Percentiles rank a stretch among this genome's conserved stretches.
These are phyloP conservation scores for Saguinus midas DNA, from an alignment of 2,113 vertebrate genomes.

Conservation along the genomic window DNA sequence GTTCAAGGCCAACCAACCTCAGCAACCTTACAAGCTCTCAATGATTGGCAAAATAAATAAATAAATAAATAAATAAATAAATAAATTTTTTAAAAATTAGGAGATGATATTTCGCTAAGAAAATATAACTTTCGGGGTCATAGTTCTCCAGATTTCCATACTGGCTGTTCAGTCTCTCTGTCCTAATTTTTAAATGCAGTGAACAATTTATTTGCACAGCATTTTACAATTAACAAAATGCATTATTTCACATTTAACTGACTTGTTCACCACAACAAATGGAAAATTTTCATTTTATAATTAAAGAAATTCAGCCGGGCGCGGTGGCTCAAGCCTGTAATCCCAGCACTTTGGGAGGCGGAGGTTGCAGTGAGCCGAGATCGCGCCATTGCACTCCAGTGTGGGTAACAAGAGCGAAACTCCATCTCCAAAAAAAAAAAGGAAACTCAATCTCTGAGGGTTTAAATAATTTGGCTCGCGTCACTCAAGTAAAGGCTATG, in stretches of 20 bases:
- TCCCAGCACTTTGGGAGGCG: no score
- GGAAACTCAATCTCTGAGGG: background rate
- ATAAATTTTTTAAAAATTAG: background rate
- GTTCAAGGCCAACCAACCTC: no score
- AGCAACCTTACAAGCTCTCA: no score
- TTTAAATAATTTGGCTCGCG: background rate
- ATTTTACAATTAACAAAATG: conserved; percentile 47
- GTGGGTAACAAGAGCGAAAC: no score
- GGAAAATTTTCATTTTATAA: conserved; percentile 22
- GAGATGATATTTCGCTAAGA: conserved; percentile 22
- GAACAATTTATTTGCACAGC: conserved; percentile 9
- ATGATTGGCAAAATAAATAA: no score
- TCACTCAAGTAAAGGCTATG: conserved; percentile 14
- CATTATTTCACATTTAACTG: background rate
- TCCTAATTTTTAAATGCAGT: conserved; percentile 40
- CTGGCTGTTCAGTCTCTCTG: background rate
- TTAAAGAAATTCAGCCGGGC: background rate
- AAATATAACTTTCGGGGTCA: conserved; percentile 1
- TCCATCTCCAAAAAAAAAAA: no score
- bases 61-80: no score
- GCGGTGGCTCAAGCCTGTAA: no score
- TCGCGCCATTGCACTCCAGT: no score
- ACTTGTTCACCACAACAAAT: background rate
- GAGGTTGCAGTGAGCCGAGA: no score
- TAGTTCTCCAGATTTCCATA: conserved; percentile 17